Evolutionary conservation across 2,797 vertebrate genomes (phyloP).

Genomic region (Euphonia xanthogaster): DNA sequence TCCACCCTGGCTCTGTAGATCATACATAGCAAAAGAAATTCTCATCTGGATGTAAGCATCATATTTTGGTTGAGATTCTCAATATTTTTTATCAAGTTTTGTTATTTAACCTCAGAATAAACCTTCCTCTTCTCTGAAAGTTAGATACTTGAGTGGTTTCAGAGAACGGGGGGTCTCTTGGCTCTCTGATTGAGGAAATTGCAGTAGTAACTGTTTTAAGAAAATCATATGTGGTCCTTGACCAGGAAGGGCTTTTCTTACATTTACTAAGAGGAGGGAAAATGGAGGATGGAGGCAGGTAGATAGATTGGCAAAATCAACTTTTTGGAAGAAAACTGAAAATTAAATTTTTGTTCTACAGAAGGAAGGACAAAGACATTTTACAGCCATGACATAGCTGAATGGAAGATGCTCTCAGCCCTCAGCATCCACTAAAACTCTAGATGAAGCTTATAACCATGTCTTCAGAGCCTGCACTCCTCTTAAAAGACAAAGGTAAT

Average conservation of each 20-base stretch:
- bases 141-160: background rate
- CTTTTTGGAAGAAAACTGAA: background rate
- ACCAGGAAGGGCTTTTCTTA: background rate
- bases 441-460: background rate
- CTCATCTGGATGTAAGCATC: background rate
- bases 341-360: background rate
- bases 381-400: background rate
- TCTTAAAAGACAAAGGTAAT: background rate
- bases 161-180: background rate
- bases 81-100: background rate
- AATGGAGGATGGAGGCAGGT: background rate
- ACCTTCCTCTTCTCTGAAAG: background rate
- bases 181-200: background rate
- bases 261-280: background rate
- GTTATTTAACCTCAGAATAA: background rate
- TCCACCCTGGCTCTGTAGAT: background rate
- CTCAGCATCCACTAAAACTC: background rate
- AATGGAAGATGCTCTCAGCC: background rate
- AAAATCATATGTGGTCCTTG: background rate
- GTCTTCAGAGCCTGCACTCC: background rate
- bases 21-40: background rate
- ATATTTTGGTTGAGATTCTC: background rate
- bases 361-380: background rate
- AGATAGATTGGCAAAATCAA: background rate
- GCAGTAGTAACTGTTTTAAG: background rate